Base-by-base conservation (phyloP, 1,140 invertebrate species). In the Eumaeus atala region DNA sequence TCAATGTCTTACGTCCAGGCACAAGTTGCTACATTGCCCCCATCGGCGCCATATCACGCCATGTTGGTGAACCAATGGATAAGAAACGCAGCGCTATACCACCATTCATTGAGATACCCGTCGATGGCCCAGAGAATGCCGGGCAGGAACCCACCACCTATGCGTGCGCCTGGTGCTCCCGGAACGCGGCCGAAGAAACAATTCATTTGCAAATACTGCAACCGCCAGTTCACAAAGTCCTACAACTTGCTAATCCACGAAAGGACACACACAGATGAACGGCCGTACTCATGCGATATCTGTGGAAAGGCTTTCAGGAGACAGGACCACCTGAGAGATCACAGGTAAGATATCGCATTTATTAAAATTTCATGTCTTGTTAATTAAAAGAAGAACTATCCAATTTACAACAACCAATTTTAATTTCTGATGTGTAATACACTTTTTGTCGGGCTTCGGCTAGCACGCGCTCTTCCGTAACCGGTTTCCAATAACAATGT, bases 181-280 rank as follows among this genome's bases (percentile, higher is more conserved):
- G 92, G 91, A 33, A 89, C 91, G 2, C 87, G 93, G 48, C 93
- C 93, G 1, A 97, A 97, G 88, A 97, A 97, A 72, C 95, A 98
- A 77, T 98, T 97, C 77, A 97, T 98, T 70, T 98, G 97, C 89
- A 95, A 96, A 79, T 98, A 94, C 78, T 98, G 97, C 87, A 92
- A 95, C 68, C 89, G 97, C 1, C 95, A 98, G 59, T 98, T 98
- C 78, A 98, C 97, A 42, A 98, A 98, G 81, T 97, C 95, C 38
- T 98, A 98, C 89, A 99, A 99, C 80, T 88, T 99, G 50, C 89
- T 98, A 44, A 98, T 98, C 35, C 96, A 98, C 80, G 96, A 97
- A 76, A 89, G 97, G 48, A 98, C 97, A 0, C 97, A 98, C 76
- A 98, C 97, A 0, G 96, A 98, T 75, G 97, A 98, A 84, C 85